These are phyloP conservation scores for Galerucella calmariensis DNA, from an alignment of 2,888 invertebrate species.

Conservation along the genomic window DNA sequence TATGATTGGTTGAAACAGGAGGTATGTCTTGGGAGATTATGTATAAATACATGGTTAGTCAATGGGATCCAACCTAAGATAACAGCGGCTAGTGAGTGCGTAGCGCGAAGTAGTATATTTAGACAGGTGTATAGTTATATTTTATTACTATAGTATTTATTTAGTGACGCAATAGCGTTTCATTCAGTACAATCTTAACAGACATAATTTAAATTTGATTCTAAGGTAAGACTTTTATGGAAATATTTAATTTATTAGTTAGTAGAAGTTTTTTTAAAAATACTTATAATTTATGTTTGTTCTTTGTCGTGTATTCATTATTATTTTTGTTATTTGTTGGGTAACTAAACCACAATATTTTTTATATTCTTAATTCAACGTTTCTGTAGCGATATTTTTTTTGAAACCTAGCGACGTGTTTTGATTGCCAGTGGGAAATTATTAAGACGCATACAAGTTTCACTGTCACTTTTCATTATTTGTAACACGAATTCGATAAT, in stretches of 20 bases:
- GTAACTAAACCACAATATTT: too few species aligned
- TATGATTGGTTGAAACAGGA: constrained; percentile 20
- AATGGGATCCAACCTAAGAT: constrained; percentile 29
- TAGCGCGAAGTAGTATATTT: constrained; percentile 2
- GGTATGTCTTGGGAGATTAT: constrained; percentile 19
- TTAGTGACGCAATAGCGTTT: background rate
- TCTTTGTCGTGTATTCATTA: background rate
- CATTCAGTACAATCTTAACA: background rate
- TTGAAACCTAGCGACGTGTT: too few species aligned
- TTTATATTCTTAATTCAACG: too few species aligned
- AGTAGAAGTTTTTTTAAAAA: background rate
- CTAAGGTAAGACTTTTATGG: background rate
- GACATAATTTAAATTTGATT: background rate
- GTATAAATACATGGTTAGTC: constrained; percentile 29
- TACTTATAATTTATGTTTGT: background rate
- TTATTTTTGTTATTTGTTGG: too few species aligned
- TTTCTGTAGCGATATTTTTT: too few species aligned
- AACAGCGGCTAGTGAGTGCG: constrained; percentile 19
- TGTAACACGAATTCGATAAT: too few species aligned
- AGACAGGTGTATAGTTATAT: background rate
- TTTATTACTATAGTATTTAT: background rate
- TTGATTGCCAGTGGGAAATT: too few species aligned
- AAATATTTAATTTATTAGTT: background rate
- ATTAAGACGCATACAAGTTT: too few species aligned
- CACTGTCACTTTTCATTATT: too few species aligned